Base-by-base conservation (phyloP, 2,113 vertebrate species). In the Sialia sialis region DNA sequence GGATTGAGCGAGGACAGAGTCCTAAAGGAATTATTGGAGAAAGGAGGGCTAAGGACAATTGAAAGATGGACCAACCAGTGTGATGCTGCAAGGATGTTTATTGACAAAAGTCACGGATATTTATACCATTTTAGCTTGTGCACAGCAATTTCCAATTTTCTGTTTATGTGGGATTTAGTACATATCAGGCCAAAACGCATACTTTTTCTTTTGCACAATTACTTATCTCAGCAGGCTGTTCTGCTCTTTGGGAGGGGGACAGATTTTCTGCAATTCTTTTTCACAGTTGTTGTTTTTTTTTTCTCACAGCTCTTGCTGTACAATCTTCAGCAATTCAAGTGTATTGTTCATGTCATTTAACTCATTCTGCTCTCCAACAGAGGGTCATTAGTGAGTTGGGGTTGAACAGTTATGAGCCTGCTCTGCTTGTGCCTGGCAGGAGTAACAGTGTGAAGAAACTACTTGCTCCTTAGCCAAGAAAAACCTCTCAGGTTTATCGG, bases 1-100 rank as follows among this genome's bases (percentile, higher is more conserved):
- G 23, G 13, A 43, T 27, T 46, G 54, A 89, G 29, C 8, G 16
- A 30, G 36, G 25, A 63, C 23, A 10, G 29, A 72, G 19, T 5
- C 41, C 49, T 55, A 34, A 56, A 62, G 59, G 36, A 72, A 34
- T 5, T 29, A 34, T 8, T 76, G 59, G 55, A 77, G 68, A 73
- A 79, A 55, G 52, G 54, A 59, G 0, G 16, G 34, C 49, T 32
- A 60, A 32, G 22, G 1, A 34, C 0, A 1, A 20, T 49, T 49
- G 56, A 62, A 49, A 39, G 34, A 20, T 0, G 0, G 36, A 32
- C 21, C 16, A 25, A 49, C 21, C 16, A 62, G 5, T 20, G 22
- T 49, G 29, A 25, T 7, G 29, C 16, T 60, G 34, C 34, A 32
- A 20, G 34, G 34, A 62, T 1, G 1, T 62, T 49, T 32, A 49